A percentile compares a stretch with the other conserved stretches of the same genome.
phyloP scores from a whole-genome alignment of 2,888 invertebrate genomes.

The Venusia cambrica region DNA sequence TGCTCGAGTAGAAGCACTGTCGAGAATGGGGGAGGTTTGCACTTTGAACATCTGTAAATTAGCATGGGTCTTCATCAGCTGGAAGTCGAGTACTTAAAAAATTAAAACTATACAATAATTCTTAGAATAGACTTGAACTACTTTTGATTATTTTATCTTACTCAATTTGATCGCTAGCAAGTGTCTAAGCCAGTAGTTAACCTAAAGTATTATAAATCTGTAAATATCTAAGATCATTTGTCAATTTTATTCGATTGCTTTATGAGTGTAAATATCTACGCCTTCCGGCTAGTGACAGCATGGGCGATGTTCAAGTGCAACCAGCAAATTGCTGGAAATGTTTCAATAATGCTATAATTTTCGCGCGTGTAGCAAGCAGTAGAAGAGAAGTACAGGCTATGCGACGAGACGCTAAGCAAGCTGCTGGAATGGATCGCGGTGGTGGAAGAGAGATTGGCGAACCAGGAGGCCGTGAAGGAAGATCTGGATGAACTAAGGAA shows the following conservation, averaged over 20 bases:
- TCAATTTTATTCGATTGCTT: too few relatives aligned
- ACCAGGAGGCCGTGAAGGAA: slow-evolving; percentile 93
- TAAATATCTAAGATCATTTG: too few relatives aligned
- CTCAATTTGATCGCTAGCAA: too few relatives aligned
- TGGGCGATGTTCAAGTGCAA: slow-evolving; percentile 16
- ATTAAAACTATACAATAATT: too few relatives aligned
- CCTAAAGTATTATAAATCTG: too few relatives aligned
- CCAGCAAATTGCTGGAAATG: background rate
- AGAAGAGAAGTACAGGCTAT: slow-evolving; percentile 95
- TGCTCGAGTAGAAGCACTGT: slow-evolving; percentile 34
- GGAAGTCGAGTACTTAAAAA: slow-evolving; percentile 7
- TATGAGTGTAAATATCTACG: slow-evolving; percentile 1
- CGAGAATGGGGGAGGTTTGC: slow-evolving; percentile 18
- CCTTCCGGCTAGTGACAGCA: slow-evolving; percentile 11
- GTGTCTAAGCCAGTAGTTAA: too few relatives aligned
- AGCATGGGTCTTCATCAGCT: slow-evolving; percentile 16
- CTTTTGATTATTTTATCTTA: too few relatives aligned
- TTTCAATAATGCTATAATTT: slow-evolving; percentile 25
- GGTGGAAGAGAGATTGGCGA: slow-evolving; percentile 91
- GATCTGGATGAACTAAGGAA: slow-evolving; percentile 92
- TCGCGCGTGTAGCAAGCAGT: slow-evolving; percentile 90
- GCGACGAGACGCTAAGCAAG: slow-evolving; percentile 92
- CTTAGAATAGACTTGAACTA: too few relatives aligned
- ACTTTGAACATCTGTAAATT: slow-evolving; percentile 18
- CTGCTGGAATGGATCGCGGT: slow-evolving; percentile 93